phyloP scores from a whole-genome alignment of 37 sponge, comb jelly and placozoan genomes.

The Beroe forskalii region DNA sequence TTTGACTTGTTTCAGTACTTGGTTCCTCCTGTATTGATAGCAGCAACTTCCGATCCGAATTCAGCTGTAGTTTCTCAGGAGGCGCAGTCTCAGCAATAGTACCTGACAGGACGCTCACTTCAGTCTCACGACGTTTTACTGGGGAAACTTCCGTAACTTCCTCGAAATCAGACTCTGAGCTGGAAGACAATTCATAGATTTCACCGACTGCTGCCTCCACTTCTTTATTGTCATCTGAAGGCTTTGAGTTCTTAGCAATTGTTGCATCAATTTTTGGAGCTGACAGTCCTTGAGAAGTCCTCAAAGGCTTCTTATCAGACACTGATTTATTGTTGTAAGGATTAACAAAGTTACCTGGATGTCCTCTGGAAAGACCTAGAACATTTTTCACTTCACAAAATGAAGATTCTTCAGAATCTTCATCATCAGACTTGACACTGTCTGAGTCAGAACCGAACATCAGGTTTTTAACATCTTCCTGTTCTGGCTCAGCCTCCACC shows the following conservation, averaged over 20 bases:
- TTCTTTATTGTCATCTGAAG: not conserved
- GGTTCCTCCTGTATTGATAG: not conserved
- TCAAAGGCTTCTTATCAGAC: not conserved
- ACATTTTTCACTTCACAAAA: slow-evolving; percentile 16
- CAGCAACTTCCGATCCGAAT: not conserved
- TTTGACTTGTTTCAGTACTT: too few relatives aligned
- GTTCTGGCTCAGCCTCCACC: not conserved
- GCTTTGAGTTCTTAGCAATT: not conserved
- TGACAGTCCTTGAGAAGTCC: not conserved
- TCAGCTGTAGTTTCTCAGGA: not conserved
- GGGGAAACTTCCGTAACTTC: not conserved
- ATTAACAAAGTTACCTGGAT: slow-evolving; percentile 35
- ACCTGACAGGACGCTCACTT: not conserved
- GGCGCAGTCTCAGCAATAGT: not conserved
- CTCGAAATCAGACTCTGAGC: slow-evolving; percentile 37
- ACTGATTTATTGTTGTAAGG: not conserved
- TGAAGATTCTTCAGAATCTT: not conserved
- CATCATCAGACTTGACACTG: not conserved
- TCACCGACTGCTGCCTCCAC: not conserved
- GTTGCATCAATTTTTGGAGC: not conserved
- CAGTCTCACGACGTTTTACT: too few relatives aligned
- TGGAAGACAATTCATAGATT: not conserved
- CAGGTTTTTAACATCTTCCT: slow-evolving; percentile 21
- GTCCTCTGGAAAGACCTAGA: not conserved
- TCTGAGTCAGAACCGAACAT: slow-evolving; percentile 33